Conservation (phyloP, 2,113 vertebrate genomes). For the Shinisaurus crocodilurus region DNA sequence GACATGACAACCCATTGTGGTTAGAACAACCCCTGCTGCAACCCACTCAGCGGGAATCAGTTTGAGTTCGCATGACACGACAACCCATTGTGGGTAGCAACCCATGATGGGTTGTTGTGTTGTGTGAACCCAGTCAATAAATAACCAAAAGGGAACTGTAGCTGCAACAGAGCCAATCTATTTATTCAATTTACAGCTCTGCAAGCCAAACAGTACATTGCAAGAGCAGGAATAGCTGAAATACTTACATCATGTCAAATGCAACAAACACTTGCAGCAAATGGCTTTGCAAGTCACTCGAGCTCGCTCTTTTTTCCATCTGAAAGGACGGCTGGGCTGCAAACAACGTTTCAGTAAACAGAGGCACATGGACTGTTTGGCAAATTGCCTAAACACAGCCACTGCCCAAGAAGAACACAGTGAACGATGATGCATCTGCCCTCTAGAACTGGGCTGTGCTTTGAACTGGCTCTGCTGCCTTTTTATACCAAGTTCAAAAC, state of each 20-base stretch:
- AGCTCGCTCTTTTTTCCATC: slow-evolving; percentile 68
- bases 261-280: slow-evolving; percentile 71
- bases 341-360: slow-evolving; percentile 74
- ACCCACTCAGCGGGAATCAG: too few species aligned
- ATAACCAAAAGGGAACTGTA: neutral
- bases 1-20: too few species aligned
- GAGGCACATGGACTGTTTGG: slow-evolving; percentile 75
- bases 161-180: neutral
- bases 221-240: slow-evolving; percentile 61
- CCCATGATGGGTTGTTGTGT: too few species aligned
- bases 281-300: slow-evolving; percentile 65
- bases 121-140: neutral
- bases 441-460: slow-evolving; percentile 70
- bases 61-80: too few species aligned
- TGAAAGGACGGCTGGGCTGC: slow-evolving; percentile 71
- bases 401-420: slow-evolving; percentile 66
- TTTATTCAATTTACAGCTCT: neutral
- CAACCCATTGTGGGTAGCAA: neutral
- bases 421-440: slow-evolving; percentile 69
- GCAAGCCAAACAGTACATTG: neutral
- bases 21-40: too few species aligned
- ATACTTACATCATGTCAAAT: slow-evolving; percentile 65
- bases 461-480: slow-evolving; percentile 69
- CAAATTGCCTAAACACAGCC: slow-evolving; percentile 69
- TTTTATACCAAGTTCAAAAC: slow-evolving; percentile 73